Evolutionary conservation across 2,113 vertebrate genomes (phyloP).

Genomic region (Siphamia tubifer): DNA sequence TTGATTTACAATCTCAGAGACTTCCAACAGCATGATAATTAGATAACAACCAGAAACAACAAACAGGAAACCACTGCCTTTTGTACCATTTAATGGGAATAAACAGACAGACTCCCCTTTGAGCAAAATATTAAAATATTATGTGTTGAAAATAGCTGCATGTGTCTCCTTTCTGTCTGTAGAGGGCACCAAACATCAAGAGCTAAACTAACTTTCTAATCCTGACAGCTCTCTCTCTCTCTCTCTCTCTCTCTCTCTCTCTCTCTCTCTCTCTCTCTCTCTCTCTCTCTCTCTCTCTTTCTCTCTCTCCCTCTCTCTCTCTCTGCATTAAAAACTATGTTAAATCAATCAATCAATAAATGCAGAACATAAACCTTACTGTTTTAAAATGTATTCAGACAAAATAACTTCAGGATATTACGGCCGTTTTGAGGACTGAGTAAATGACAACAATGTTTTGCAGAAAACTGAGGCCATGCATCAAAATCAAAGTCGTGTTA

Average conservation of each 20-base stretch:
- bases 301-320: background rate
- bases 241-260: background rate
- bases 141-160: background rate
- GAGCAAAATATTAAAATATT: background rate
- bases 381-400: no score
- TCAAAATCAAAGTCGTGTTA: background rate
- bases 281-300: background rate
- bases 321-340: background rate
- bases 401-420: no score
- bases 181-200: slow-evolving; percentile 54
- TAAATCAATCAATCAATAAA: background rate
- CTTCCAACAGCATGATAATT: background rate
- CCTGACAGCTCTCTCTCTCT: background rate
- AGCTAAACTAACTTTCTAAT: no score
- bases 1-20: background rate
- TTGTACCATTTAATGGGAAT: background rate
- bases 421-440: background rate
- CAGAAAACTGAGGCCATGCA: background rate
- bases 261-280: background rate
- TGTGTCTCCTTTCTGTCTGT: slow-evolving; percentile 14
- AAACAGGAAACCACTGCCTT: background rate
- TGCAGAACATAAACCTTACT: background rate
- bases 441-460: background rate
- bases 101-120: background rate
- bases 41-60: slow-evolving; percentile 6